Base-by-base conservation (phyloP, 2,797 vertebrate genomes). In the Microhierax caerulescens region DNA sequence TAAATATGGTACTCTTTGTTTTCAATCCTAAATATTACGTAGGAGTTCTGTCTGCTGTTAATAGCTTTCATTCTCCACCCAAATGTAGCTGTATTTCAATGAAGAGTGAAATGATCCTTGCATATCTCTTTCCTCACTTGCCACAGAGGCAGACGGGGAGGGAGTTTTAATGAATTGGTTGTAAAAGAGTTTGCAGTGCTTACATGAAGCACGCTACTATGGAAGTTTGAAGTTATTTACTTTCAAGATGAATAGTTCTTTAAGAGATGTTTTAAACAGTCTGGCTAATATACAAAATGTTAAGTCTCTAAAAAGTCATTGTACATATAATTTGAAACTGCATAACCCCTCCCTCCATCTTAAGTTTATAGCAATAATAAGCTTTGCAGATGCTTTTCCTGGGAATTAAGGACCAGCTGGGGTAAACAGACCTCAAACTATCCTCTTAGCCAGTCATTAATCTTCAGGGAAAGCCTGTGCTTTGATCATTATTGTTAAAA, bases 401-500 rank as follows among this genome's bases (percentile, higher is more conserved):
- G 96, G 93, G 96, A 97, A 96, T 97, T 96, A 96, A 93, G 96
- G 95, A 94, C 95, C 95, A 97, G 92, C 93, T 96, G 95, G 97
- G 92, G 88, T 97, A 97, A 97, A 97, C 90, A 96, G 95, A 97
- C 95, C 96, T 97, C 94, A 97, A 96, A 96, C 97, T 96, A 94
- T 97, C 94, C 94, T 97, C 97, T 96, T 97, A 96, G 93, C 90
- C 92, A 95, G 97, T 91, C 96, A 97, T 97, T 97, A 96, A 96
- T 97, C 95, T 97, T 97, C 93, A 92, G 96, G 94, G 94, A 93
- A 97, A 93, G 90, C 90, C 90, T 97, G 91, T 93, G 91, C 96
- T 97, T 97, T 97, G 96, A 97, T 97, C 94, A 68, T 97, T 97
- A 97, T 97, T 96, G 95, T 86, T 96, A 97, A 97, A 97, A 96